phyloP scores from a whole-genome alignment of 2,888 invertebrate genomes.

The Andrena praecox region DNA sequence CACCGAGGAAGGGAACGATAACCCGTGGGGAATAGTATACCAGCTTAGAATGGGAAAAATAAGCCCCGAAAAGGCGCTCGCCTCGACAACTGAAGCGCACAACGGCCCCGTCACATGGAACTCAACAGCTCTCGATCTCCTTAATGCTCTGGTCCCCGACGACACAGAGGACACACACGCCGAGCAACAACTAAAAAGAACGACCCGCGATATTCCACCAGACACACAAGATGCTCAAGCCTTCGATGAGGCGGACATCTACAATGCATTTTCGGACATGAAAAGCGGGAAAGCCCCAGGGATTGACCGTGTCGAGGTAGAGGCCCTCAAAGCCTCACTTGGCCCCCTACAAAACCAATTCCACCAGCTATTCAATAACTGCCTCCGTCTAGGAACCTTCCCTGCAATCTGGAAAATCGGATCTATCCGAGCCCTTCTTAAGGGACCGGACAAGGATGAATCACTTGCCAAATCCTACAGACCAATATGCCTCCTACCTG shows the following conservation, averaged over 20 bases:
- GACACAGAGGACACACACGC: neutral
- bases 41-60: neutral
- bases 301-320: conserved; percentile 8
- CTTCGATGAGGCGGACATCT: neutral
- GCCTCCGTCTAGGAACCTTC: no score
- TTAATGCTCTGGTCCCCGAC: conserved; percentile 14
- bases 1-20: neutral
- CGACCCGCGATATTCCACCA: neutral
- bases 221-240: neutral
- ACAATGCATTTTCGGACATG: neutral
- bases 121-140: neutral
- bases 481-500: neutral
- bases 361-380: neutral
- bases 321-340: neutral
- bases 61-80: neutral
- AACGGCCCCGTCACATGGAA: neutral
- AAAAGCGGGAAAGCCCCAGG: conserved; percentile 15
- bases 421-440: neutral
- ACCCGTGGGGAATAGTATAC: conserved; percentile 16
- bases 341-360: neutral
- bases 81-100: neutral
- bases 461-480: neutral
- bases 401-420: neutral
- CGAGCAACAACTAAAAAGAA: neutral
- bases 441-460: neutral